phyloP scores from a whole-genome alignment of 2,888 invertebrate genomes.

The Chalcosyrphus nemorum region DNA sequence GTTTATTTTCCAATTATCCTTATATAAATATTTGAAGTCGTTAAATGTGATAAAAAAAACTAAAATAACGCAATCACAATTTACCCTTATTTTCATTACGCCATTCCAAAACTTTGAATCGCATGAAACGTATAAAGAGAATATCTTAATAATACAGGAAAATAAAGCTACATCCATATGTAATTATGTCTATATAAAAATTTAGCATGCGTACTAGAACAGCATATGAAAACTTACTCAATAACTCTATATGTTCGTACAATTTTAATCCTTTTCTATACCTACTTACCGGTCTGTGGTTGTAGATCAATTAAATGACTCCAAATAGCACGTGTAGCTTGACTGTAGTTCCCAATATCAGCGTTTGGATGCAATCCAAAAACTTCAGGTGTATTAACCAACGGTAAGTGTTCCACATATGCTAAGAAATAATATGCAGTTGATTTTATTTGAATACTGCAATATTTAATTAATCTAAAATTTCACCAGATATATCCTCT shows the following conservation, averaged over 20 bases:
- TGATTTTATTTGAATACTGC: not conserved
- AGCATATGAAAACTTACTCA: too few species aligned
- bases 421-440: constrained; percentile 82
- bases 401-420: constrained; percentile 90
- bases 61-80: not conserved
- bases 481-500: constrained; percentile 38
- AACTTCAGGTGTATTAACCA: constrained; percentile 93
- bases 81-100: constrained; percentile 27
- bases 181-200: too few species aligned
- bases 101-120: constrained; percentile 13
- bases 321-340: constrained; percentile 94
- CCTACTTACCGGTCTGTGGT: constrained; percentile 90
- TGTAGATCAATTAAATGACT: constrained; percentile 92
- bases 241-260: too few species aligned
- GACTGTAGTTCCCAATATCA: constrained; percentile 96
- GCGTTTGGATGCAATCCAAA: constrained; percentile 97
- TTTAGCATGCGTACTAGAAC: too few species aligned
- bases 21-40: too few species aligned
- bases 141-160: not conserved
- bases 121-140: constrained; percentile 11
- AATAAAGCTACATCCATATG: not conserved
- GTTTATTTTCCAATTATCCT: too few species aligned
- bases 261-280: too few species aligned
- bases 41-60: not conserved
- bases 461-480: not conserved